Conservation (phyloP, 1,140 invertebrate genomes). For the Drosophila varians region DNA sequence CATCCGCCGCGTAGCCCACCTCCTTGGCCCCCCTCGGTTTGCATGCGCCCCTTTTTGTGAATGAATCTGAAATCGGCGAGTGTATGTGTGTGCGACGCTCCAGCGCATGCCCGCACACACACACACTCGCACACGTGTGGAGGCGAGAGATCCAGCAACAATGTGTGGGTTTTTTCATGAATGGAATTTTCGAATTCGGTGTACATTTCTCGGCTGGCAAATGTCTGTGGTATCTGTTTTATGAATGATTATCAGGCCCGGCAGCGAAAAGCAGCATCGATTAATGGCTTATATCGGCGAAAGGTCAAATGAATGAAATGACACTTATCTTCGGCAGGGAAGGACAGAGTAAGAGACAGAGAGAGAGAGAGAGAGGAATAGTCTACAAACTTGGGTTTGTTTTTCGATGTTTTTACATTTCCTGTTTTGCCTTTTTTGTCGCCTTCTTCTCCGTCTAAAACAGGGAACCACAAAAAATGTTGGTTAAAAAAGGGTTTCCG, state of each 20-base stretch:
- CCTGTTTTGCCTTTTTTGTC: constrained; percentile 72
- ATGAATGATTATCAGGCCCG: constrained; percentile 70
- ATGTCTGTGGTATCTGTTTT: constrained; percentile 58
- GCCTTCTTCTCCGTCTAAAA: constrained; percentile 37
- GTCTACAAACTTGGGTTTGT: constrained; percentile 60
- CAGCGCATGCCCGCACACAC: constrained; percentile 63
- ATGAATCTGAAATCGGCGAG: constrained; percentile 55
- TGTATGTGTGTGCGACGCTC: constrained; percentile 52
- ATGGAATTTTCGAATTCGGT: constrained; percentile 81
- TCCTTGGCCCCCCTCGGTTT: constrained; percentile 41
- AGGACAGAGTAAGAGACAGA: not conserved
- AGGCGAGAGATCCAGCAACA: constrained; percentile 53
- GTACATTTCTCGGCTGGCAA: constrained; percentile 70
- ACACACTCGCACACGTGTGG: constrained; percentile 26
- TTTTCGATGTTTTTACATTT: constrained; percentile 72
- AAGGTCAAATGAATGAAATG: constrained; percentile 55
- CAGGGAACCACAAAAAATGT: constrained; percentile 11
- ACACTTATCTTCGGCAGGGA: constrained; percentile 21
- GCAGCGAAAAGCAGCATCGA: constrained; percentile 33
- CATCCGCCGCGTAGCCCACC: constrained; percentile 36
- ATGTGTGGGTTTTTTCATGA: constrained; percentile 82
- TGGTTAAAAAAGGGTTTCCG: constrained; percentile 53
- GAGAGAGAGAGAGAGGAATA: not conserved
- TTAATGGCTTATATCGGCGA: constrained; percentile 45
- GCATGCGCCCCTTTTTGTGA: constrained; percentile 76